Base-by-base conservation (phyloP, 2,797 vertebrate species). In the Glossophaga mutica region DNA sequence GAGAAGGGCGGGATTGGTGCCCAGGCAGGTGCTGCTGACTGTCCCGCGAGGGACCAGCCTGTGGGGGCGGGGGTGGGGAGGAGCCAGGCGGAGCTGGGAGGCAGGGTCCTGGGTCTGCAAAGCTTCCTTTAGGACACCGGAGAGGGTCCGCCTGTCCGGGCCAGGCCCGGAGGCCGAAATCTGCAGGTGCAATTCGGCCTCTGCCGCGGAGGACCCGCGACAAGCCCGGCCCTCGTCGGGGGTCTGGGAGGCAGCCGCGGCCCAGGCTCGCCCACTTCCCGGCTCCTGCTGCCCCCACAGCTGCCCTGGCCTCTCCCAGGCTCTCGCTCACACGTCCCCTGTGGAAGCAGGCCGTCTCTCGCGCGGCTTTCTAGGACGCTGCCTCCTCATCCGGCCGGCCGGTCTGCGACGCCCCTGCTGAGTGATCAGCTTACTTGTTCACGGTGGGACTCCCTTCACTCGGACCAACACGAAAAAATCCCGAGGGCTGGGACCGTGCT, bases 261-360 rank as follows among this genome's bases (percentile, higher is more conserved):
- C 65, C 90, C 68, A 10, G 52, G 16, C 34, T 24, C 0, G 1
- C 32, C 34, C 4, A 21, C 67, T 65, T 57, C 16, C 29, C 46
- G 3, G 9, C 6, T 3, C 2, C 16, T 4, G 3, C 14, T 5
- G 55, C 50, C 57, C 24, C 34, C 22, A 4, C 0, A 0, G 5
- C 29, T 76, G 34, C 22, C 6, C 7, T 16, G 15, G 5, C 12
- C 15, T 77, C 76, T 34, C 24, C 57, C 11, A 1, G 55, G 52
- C 16, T 46, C 12, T 4, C 15, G 39, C 14, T 86, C 78, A 10
- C 9, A 7, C 3, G 26, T 90, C 57, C 18, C 52, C 84, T 76
- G 22, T 26, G 70, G 52, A 82, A 24, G 71, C 57, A 44, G 22
- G 22, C 19, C n/a, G 57, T 4, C n/a, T n/a, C 21, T 34, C 24